A percentile compares a stretch with the other conserved stretches of the same genome.
Evolutionary conservation across 1,140 invertebrate genomes (phyloP).

Genomic region (Bombus fervidus): DNA sequence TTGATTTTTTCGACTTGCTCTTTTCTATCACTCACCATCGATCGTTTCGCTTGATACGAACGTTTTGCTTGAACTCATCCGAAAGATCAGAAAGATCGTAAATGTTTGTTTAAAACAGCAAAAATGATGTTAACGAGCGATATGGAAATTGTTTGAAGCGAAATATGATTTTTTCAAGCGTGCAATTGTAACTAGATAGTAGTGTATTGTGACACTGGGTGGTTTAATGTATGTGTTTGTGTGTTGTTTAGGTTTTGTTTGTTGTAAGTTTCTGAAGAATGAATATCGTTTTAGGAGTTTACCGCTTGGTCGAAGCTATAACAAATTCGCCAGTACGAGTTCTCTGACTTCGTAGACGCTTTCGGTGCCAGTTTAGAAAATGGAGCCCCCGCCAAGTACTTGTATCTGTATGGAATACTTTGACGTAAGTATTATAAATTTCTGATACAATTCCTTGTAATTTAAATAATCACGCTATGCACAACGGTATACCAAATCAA

Average conservation of each 20-base stretch:
- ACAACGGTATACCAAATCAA: neutral
- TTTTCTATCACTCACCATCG: neutral
- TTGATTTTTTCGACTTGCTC: neutral
- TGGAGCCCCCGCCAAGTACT: conserved; percentile 79
- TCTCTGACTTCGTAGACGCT: conserved; percentile 54
- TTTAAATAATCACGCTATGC: neutral
- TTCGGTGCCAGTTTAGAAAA: conserved; percentile 61
- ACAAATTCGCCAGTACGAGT: conserved; percentile 17
- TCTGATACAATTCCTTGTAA: neutral
- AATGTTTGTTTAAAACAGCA: neutral
- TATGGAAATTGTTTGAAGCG: neutral
- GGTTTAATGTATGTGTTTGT: too few species aligned
- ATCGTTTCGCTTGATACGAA: neutral
- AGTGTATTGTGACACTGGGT: too few species aligned
- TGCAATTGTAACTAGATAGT: too few species aligned
- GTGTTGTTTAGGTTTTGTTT: neutral
- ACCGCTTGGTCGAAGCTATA: neutral
- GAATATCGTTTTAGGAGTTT: conserved; percentile 11
- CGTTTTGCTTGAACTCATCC: neutral
- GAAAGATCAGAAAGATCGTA: neutral
- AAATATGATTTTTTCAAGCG: too few species aligned
- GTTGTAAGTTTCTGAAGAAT: conserved; percentile 3
- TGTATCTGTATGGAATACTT: conserved; percentile 80
- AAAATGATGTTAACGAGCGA: neutral
- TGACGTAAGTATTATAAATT: conserved; percentile 77